Base-by-base conservation (phyloP, 2,113 vertebrate genomes). In the Poicephalus meyeri region DNA sequence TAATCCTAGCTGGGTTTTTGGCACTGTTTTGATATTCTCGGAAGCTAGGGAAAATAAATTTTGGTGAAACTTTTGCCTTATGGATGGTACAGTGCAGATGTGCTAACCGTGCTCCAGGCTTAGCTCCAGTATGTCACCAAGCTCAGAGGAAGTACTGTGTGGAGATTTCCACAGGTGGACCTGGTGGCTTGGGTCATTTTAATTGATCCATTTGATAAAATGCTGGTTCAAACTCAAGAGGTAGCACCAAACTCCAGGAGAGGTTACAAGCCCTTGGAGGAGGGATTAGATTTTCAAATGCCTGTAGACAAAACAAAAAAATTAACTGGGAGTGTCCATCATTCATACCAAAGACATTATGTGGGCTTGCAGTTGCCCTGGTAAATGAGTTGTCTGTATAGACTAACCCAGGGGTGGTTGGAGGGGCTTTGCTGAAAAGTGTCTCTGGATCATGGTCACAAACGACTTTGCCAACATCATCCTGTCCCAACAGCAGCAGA, bases 401-500 rank as follows among this genome's bases (percentile, higher is more conserved):
- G 61, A 17, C 35, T 33, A 20, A 24, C 25, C 25, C 5, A 18
- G 53, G 31, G 5, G 4, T 46, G 28, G 28, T 20, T 86, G 52
- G n/a, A 74, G 9, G 7, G 28, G 20, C 64, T 80, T 8, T 2
- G 4, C 37, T 87, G 60, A 46, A 63, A 74, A 66, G 19, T 0
- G 0, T 44, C 24, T 41, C 58, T 9, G 33, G 23, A 31, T 69
- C 1, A 0, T 77, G 44, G 29, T 87, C 78, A 26, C 39, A 25
- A 10, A 10, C 5, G 0, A 0, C 77, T 80, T 92, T 88, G 23
- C 31, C 56, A 79, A 11, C 10, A 5, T 76, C 29, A 33, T 80
- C 37, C 66, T 68, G 7, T 35, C 71, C 28, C 28, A 41, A 31
- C 17, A 72, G 33, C 64, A 60, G 24, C 55, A 74, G 49, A 25